Base-by-base conservation (phyloP, 2,888 invertebrate species). In the Diogma glabrata region DNA sequence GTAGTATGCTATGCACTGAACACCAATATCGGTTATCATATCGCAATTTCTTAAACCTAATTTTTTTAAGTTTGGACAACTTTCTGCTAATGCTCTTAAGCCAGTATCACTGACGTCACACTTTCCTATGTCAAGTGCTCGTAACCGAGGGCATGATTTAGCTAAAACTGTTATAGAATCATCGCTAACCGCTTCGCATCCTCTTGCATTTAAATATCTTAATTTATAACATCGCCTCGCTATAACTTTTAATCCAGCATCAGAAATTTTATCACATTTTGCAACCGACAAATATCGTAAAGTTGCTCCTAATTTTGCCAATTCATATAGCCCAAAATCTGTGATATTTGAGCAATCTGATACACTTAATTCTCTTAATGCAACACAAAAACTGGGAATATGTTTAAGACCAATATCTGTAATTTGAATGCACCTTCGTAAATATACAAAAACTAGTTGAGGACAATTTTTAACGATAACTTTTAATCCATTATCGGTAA, bases 131-230 rank as follows among this genome's bases (percentile, higher is more conserved):
- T 94, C 94, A 8, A 94, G 71, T 0, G 93, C 92, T 50, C 91
- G 75, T 24, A 94, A 71, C 40, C 92, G 76, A 1, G 89, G 87
- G 65, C 93, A 93, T 10, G 87, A 87, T 53, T 87, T 75, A 0
- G 90, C 90, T 54, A 94, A 73, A 2, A 88, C 85, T 48, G 88
- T 86, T 57, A 93, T 83, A 7, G 91, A 88, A 63, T 89, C 90
- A 64, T 94, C 94, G n/a, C 91, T 91, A 3, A 94, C 82, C 0
- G 91, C 92, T 58, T 93, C 92, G 63, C 93, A 94, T 7, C 93
- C 93, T 45, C 94, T 76, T 1, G 90, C 87, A 69, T 94, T 94
- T 51, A 94, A 74, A 67, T 94, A 94, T 20, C 89, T 75, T 49
- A 94, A 70, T 66, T 90, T 91, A 66, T 88, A 88, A 57, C 94